Conservation (phyloP, 2,797 vertebrate genomes). For the Tinamus major region DNA sequence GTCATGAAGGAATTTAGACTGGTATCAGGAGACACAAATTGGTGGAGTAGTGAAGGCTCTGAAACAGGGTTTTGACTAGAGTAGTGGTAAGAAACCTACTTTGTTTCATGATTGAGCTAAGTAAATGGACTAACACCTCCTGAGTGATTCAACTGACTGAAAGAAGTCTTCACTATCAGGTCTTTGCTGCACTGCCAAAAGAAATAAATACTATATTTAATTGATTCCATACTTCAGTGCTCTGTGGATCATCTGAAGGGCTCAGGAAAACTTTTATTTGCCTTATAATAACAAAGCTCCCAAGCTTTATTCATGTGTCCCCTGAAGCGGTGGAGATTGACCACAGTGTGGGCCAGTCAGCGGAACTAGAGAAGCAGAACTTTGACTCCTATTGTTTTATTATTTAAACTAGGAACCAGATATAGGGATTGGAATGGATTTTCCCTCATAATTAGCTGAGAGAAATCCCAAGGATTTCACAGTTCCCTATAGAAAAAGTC, state of each 20-base stretch:
- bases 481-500: background rate
- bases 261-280: background rate
- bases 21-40: background rate
- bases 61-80: background rate
- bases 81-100: background rate
- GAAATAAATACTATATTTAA: constrained; percentile 35
- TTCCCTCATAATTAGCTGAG: background rate
- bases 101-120: background rate
- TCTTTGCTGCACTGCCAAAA: constrained; percentile 30
- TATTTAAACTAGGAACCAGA: background rate
- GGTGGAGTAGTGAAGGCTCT: background rate
- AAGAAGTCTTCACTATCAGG: constrained; percentile 30
- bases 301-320: background rate
- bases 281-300: background rate
- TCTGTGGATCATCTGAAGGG: background rate
- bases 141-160: background rate
- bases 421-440: background rate
- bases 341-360: background rate
- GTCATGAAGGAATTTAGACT: background rate
- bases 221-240: constrained; percentile 34
- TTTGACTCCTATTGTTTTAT: background rate
- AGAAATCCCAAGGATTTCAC: background rate
- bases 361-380: background rate
- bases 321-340: background rate
- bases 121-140: background rate